Percentiles rank a stretch among this genome's conserved stretches.
Evolutionary conservation across 2,888 invertebrate genomes (phyloP).

Genomic region (Stenurella melanura): DNA sequence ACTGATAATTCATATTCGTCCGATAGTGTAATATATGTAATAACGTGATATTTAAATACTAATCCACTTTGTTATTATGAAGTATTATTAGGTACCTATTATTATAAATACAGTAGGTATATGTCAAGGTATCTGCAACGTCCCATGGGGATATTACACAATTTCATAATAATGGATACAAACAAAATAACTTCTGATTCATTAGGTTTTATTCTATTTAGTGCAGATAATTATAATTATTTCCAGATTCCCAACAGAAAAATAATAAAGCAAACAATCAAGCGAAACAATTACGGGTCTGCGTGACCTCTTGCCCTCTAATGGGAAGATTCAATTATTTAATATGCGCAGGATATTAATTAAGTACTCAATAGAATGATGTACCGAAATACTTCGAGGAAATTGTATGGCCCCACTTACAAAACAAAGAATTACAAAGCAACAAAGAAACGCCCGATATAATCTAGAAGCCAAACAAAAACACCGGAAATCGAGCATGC

Average conservation of each 20-base stretch:
- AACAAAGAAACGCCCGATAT: conserved; percentile 11
- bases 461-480: conserved; percentile 22
- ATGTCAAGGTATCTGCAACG: too few relatives aligned
- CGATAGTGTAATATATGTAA: too few relatives aligned
- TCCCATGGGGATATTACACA: too few relatives aligned
- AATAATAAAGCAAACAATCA: background rate
- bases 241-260: background rate
- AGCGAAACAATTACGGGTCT: background rate
- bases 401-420: background rate
- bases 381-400: background rate
- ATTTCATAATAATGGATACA: too few relatives aligned
- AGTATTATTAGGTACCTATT: too few relatives aligned
- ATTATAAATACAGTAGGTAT: too few relatives aligned
- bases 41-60: too few relatives aligned
- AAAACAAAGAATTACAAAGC: background rate
- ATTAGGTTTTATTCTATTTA: too few relatives aligned
- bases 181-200: too few relatives aligned
- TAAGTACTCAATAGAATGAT: background rate
- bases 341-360: background rate
- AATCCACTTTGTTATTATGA: too few relatives aligned
- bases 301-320: background rate
- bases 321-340: background rate
- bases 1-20: too few relatives aligned
- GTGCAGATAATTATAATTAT: too few relatives aligned
- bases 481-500: conserved; percentile 18